These are phyloP conservation scores for Lethenteron reissneri DNA, from an alignment of 2,113 vertebrate species.

Conservation along the genomic window DNA sequence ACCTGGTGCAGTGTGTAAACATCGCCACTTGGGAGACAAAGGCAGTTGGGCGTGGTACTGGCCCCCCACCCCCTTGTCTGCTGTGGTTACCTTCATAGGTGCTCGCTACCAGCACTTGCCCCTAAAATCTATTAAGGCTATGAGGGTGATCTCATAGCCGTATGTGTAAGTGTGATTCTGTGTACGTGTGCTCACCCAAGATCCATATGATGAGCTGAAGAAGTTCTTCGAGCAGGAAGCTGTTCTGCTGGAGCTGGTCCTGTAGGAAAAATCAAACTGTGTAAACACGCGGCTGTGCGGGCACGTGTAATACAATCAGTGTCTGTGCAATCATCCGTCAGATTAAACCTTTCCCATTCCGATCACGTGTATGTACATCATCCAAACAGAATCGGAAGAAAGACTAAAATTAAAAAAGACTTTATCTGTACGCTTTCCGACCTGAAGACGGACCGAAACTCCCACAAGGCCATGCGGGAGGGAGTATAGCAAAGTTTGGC, in stretches of 20 bases:
- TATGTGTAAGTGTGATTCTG: conserved; percentile 10
- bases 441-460: no score
- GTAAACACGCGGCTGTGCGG: neutral
- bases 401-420: conserved; percentile 22
- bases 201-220: conserved; percentile 65
- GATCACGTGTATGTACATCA: neutral
- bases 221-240: conserved; percentile 77
- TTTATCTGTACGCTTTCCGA: conserved; percentile 27
- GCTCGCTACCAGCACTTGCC: no score
- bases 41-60: neutral
- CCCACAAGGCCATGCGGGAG: no score
- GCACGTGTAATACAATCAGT: neutral
- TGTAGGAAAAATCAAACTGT: conserved; percentile 17
- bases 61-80: neutral
- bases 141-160: neutral
- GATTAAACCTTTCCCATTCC: neutral
- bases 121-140: no score
- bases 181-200: conserved; percentile 29
- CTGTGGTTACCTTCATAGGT: no score
- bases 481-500: no score
- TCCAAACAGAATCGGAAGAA: conserved; percentile 4
- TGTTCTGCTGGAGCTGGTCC: conserved; percentile 67
- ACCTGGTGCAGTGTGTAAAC: neutral
- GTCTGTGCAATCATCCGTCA: neutral
- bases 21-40: neutral